Evolutionary conservation across 2,113 vertebrate species (phyloP), one percentile per base, ranked within the genome.

Genomic region (Ciconia boyciana): DNA sequence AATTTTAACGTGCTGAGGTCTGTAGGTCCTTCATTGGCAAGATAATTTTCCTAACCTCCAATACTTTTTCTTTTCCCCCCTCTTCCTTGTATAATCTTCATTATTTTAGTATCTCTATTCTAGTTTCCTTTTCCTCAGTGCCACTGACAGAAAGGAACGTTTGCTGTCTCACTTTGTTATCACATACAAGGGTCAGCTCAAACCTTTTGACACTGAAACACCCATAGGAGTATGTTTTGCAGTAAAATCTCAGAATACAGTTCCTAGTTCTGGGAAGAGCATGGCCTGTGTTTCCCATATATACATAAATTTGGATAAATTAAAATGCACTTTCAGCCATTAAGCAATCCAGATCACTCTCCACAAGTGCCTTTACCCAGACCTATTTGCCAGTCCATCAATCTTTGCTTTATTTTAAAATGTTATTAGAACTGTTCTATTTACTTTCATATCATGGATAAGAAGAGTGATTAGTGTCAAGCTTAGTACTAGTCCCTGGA

Each of bases 401-500:
- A 62, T 97, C 78, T 80, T 55, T 21, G 58, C 93, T 85, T 87
- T 89, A 75, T 89, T 91, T 95, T 82, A 55, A 82, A 61, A 83
- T 48, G 64, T 93, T 92, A 90, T 90, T 88, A 89, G 75, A 94
- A 88, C 66, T 57, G 66, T 96, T 93, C 74, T 96, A 86, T 96
- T 96, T 96, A 88, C 93, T 95, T 83, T 55, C 39, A 8, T 85
- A 92, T 46, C 85, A 70, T 36, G 92, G 93, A 88, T 95, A 95
- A 95, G 90, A 66, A 93, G 89, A 96, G 62, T 95, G 96, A 96
- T 96, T 96, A 96, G 75, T 92, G 95, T 96, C 93, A 96, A 92
- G 85, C 79, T 95, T 91, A 96, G 66, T 65, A 57, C 61, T 31
- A 69, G 70, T 93, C 96, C 82, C 94, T 25, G 55, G 92, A 96